These are phyloP conservation scores for Tenodera sinensis DNA, from an alignment of 2,888 invertebrate species.

Conservation along the genomic window DNA sequence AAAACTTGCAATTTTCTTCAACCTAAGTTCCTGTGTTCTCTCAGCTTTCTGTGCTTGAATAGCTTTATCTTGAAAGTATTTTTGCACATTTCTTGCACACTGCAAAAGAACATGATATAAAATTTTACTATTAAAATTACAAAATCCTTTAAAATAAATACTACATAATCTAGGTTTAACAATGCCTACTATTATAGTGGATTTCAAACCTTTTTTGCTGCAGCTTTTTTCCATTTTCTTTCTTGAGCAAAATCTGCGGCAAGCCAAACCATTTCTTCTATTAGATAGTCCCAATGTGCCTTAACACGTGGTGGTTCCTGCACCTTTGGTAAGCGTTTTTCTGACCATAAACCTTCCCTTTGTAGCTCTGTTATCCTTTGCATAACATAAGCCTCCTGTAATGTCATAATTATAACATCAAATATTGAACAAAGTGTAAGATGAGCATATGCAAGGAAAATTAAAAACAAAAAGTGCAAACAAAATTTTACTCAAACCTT, in stretches of 20 bases:
- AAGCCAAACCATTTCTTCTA: constrained; percentile 99
- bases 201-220: constrained; percentile 71
- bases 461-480: too few relatives aligned
- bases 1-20: constrained; percentile 81
- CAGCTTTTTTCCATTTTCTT: constrained; percentile 95
- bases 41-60: constrained; percentile 85
- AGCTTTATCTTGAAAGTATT: constrained; percentile 88
- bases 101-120: constrained; percentile 40
- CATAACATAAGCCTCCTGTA: constrained; percentile 87
- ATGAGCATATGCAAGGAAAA: too few relatives aligned
- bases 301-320: constrained; percentile 86
- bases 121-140: background rate
- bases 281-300: constrained; percentile 96
- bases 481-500: too few relatives aligned
- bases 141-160: background rate
- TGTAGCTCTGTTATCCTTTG: constrained; percentile 87
- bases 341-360: constrained; percentile 93
- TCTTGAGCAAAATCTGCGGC: constrained; percentile 97
- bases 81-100: constrained; percentile 87
- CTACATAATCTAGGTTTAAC: background rate
- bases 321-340: constrained; percentile 85
- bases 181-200: background rate
- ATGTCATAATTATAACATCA: background rate
- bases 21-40: constrained; percentile 82
- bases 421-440: too few relatives aligned